Percentiles rank a stretch among this genome's conserved stretches.
These are phyloP conservation scores for Grallaria varia DNA, from an alignment of 2,113 vertebrate species.

Conservation along the genomic window DNA sequence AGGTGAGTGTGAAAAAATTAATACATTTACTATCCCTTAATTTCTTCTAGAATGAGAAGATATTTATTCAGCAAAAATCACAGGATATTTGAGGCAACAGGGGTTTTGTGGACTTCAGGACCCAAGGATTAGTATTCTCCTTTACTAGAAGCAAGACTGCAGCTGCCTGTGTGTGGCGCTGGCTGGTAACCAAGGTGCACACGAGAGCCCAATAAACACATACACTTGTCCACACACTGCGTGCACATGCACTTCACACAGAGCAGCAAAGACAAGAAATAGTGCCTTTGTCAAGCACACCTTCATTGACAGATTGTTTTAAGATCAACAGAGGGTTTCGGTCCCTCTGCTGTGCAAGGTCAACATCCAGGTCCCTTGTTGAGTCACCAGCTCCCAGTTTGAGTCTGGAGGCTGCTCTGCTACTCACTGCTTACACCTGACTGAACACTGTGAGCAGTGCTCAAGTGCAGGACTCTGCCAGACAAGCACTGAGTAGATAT, in stretches of 20 bases:
- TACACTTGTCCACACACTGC: fast-evolving
- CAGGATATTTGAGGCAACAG: not conserved
- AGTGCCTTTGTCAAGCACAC: not conserved
- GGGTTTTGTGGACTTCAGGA: not conserved
- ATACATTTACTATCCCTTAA: not conserved
- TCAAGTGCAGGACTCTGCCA: not conserved
- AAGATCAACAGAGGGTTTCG: not conserved
- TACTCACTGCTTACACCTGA: not conserved
- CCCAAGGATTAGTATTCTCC: not conserved
- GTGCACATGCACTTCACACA: fast-evolving
- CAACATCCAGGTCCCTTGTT: not conserved
- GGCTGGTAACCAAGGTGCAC: fast-evolving
- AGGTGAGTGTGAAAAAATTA: not conserved
- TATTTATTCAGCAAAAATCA: not conserved
- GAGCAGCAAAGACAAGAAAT: not conserved
- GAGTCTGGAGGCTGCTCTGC: not conserved
- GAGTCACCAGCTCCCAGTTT: not conserved
- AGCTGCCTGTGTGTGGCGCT: not conserved
- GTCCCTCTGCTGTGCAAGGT: not conserved
- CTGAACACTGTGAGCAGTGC: not conserved
- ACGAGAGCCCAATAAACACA: not conserved
- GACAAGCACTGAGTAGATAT: not conserved
- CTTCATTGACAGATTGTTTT: not conserved
- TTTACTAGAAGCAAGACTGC: not conserved
- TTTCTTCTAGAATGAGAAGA: not conserved